Evolutionary conservation across 2,113 vertebrate species (phyloP).

Genomic region (Rhineura floridana): DNA sequence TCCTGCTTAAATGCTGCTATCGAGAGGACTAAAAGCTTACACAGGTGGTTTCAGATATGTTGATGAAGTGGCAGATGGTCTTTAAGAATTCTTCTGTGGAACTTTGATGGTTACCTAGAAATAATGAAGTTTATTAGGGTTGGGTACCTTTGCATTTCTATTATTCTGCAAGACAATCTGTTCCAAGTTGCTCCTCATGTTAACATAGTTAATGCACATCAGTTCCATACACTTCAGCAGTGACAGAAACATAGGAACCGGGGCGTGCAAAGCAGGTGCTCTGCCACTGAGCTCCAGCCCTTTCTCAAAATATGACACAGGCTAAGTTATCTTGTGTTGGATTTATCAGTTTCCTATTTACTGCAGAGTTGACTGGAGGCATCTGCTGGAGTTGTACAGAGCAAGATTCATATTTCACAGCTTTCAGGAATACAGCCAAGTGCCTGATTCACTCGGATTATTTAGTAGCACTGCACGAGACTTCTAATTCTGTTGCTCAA

Average conservation of each 20-base stretch:
- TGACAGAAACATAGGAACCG: background rate
- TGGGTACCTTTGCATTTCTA: no score
- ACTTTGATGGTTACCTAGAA: constrained; percentile 88
- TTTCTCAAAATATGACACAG: background rate
- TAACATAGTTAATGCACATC: background rate
- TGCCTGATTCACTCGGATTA: background rate
- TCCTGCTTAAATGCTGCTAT: background rate
- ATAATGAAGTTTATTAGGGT: background rate
- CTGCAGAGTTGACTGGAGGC: no score
- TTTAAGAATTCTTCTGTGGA: constrained; percentile 90
- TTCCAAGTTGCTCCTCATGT: background rate
- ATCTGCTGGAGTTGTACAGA: background rate
- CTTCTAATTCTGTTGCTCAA: background rate
- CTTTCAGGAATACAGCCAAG: background rate
- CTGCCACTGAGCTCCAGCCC: no score
- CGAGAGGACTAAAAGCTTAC: background rate
- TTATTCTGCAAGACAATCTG: background rate
- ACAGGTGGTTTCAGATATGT: accelerated
- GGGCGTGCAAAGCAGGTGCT: no score
- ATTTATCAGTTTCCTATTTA: background rate
- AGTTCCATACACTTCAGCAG: background rate
- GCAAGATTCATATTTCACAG: background rate
- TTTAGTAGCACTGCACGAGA: background rate
- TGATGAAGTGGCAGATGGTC: background rate
- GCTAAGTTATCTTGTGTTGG: background rate